Conservation (phyloP, 2,888 invertebrate genomes). For the Lottia scabra region DNA sequence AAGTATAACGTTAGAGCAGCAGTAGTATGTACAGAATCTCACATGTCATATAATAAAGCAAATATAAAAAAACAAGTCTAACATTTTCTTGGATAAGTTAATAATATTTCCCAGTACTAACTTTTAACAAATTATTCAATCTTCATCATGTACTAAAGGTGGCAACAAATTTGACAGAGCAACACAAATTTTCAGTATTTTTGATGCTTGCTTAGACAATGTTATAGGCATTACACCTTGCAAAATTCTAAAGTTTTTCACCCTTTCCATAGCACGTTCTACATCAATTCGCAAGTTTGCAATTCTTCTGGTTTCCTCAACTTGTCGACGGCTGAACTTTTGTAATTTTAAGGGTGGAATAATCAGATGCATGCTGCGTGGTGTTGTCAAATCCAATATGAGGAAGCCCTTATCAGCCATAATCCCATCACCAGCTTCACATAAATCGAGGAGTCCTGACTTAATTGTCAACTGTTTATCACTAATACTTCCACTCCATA, state of each 20-base stretch:
- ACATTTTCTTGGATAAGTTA: no score
- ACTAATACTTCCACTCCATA: conserved; percentile 29
- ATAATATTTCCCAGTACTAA: no score
- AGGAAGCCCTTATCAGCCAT: conserved; percentile 39
- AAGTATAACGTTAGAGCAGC: no score
- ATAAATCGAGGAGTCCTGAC: conserved; percentile 23
- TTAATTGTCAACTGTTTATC: conserved; percentile 25
- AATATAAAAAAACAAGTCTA: no score
- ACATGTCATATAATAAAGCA: no score
- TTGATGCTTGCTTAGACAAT: neutral
- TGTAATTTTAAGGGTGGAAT: neutral
- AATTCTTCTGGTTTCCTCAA: neutral
- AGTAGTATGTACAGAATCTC: no score
- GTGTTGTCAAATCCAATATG: conserved; percentile 25
- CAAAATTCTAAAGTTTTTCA: neutral
- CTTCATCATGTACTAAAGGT: neutral
- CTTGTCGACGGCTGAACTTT: neutral
- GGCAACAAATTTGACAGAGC: neutral
- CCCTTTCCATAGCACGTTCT: neutral
- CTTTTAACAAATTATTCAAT: no score
- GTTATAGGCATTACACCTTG: neutral
- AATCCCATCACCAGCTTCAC: conserved; percentile 32
- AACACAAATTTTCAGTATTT: neutral
- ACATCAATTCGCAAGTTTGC: neutral
- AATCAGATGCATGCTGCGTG: conserved; percentile 15